These are phyloP conservation scores for Nasonovia ribisnigri DNA, from an alignment of 2,888 invertebrate genomes.

Conservation along the genomic window DNA sequence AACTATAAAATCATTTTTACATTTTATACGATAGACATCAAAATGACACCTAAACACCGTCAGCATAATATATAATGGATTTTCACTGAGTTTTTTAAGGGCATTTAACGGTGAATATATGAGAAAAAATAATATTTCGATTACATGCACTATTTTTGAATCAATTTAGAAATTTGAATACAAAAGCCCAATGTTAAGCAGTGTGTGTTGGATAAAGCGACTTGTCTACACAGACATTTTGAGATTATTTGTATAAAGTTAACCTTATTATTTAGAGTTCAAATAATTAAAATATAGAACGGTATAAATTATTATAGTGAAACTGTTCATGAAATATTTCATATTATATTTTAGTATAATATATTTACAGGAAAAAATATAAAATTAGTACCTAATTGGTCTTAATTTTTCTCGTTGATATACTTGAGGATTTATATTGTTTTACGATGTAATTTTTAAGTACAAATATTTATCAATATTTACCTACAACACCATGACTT, in stretches of 20 bases:
- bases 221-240: no score
- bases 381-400: not conserved
- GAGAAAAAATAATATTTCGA: not conserved
- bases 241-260: not conserved
- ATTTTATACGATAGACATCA: not conserved
- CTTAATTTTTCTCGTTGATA: not conserved
- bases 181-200: not conserved
- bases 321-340: not conserved
- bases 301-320: not conserved
- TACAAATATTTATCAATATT: not conserved
- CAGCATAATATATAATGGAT: conserved; percentile 7
- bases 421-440: not conserved
- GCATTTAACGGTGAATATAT: not conserved
- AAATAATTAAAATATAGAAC: not conserved
- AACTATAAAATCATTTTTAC: not conserved
- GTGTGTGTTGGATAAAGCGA: not conserved
- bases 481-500: not conserved
- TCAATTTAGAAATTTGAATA: not conserved
- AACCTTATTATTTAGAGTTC: not conserved
- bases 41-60: not conserved
- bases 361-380: not conserved
- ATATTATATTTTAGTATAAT: not conserved
- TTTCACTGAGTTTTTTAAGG: not conserved
- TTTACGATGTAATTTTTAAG: no score
- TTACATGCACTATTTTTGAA: not conserved